These are phyloP conservation scores for Microcebus murinus DNA, from an alignment of 2,113 vertebrate species.

Conservation along the genomic window DNA sequence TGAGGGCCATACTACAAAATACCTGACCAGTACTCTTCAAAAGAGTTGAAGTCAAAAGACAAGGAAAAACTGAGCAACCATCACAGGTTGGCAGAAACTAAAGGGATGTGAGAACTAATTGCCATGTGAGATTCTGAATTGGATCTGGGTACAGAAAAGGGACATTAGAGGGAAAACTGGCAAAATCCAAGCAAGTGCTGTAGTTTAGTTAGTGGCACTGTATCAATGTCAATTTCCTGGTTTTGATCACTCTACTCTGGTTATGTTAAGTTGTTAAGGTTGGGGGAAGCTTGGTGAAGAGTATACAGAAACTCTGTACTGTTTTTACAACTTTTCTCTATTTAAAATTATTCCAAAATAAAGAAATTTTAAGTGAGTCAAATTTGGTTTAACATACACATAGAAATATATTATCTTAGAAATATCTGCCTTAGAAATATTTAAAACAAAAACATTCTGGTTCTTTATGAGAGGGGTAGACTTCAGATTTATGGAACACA, in stretches of 20 bases:
- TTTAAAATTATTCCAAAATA: constrained; percentile 17
- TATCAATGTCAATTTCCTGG: not conserved
- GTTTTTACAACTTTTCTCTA: not conserved
- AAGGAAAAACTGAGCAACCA: not conserved
- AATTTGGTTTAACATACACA: not conserved
- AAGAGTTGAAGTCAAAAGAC: not conserved
- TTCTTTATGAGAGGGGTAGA: not conserved
- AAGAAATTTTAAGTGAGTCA: not conserved
- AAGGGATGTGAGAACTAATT: not conserved
- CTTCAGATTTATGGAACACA: constrained; percentile 16
- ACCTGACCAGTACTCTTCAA: not conserved
- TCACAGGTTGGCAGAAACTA: not conserved
- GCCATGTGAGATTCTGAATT: not conserved
- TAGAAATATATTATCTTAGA: not conserved
- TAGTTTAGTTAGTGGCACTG: not conserved
- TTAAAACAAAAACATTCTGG: constrained; percentile 17
- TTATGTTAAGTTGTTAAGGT: not conserved
- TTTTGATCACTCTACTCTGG: not conserved
- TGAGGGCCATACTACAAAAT: not conserved
- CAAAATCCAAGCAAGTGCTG: not conserved
- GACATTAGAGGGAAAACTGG: not conserved
- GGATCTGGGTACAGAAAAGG: not conserved
- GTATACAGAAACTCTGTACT: not conserved
- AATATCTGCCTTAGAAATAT: not conserved
- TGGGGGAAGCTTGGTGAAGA: not conserved